These are phyloP conservation scores for Hipparchia sbordonii DNA, from an alignment of 2,888 invertebrate species.

Conservation along the genomic window DNA sequence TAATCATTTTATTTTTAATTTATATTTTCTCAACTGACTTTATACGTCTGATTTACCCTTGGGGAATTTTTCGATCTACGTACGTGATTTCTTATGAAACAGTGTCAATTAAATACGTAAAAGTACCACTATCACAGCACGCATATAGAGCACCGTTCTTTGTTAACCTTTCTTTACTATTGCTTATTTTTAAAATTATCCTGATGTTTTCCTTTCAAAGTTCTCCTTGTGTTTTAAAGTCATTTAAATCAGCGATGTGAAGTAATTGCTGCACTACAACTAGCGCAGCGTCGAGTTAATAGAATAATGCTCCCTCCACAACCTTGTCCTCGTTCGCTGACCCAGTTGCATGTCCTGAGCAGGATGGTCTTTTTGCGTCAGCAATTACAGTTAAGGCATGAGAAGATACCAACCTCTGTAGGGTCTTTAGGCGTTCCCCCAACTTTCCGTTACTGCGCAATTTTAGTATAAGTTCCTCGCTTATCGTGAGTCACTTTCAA, in stretches of 20 bases:
- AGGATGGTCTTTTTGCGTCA: conserved; percentile 67
- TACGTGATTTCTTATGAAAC: too few relatives aligned
- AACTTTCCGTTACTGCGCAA: not conserved
- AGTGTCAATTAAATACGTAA: too few relatives aligned
- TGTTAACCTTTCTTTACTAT: too few relatives aligned
- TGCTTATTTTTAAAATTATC: not conserved
- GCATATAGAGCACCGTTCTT: not conserved
- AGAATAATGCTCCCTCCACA: conserved; percentile 76
- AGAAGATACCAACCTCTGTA: conserved; percentile 22
- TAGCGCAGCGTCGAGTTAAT: conserved; percentile 57
- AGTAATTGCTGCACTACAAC: conserved; percentile 41
- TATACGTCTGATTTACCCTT: too few relatives aligned
- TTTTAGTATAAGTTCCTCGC: not conserved
- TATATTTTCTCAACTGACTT: not conserved
- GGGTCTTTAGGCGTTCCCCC: not conserved
- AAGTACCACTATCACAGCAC: too few relatives aligned
- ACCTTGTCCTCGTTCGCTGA: conserved; percentile 73
- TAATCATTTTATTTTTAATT: not conserved
- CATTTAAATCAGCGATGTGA: conserved; percentile 12
- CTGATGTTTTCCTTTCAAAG: not conserved
- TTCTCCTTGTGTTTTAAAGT: not conserved
- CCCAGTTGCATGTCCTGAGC: conserved; percentile 63
- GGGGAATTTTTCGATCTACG: too few relatives aligned
- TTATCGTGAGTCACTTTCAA: conserved; percentile 1
- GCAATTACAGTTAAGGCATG: conserved; percentile 29